phyloP scores from a whole-genome alignment of 2,113 vertebrate genomes.

The Arothron firmamentum region DNA sequence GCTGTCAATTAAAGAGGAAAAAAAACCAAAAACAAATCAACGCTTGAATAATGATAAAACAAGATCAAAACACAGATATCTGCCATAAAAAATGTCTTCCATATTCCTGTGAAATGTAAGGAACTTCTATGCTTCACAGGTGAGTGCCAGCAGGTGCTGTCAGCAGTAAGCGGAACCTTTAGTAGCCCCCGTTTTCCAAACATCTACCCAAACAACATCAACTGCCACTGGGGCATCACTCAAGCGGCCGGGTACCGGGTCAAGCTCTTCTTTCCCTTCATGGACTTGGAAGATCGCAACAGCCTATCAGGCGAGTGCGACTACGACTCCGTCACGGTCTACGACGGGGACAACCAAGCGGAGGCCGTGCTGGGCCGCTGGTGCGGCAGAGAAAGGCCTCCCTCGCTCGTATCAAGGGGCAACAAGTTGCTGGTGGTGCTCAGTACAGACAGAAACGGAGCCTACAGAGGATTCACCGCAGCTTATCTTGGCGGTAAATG shows the following conservation, averaged over 20 bases:
- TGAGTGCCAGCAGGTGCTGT: conserved; percentile 89
- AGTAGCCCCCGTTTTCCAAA: conserved; percentile 88
- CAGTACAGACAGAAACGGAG: conserved; percentile 82
- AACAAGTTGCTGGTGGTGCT: conserved; percentile 87
- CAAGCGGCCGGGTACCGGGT: conserved; percentile 79
- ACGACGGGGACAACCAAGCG: conserved; percentile 78
- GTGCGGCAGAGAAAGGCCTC: conserved; percentile 81
- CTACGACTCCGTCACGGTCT: conserved; percentile 84
- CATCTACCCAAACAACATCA: conserved; percentile 96
- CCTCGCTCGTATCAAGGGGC: conserved; percentile 75
- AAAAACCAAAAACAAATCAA: too few species aligned
- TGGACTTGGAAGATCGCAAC: conserved; percentile 89
- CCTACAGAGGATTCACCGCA: conserved; percentile 83
- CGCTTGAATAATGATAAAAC: too few species aligned
- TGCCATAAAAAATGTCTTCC: background rate
- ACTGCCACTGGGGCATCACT: conserved; percentile 88
- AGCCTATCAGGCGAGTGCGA: conserved; percentile 83
- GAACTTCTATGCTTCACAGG: conserved; percentile 63
- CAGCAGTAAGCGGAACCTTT: conserved; percentile 82
- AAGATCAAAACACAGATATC: background rate
- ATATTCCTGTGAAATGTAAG: background rate
- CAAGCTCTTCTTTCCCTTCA: conserved; percentile 83
- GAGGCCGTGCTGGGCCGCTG: conserved; percentile 82
- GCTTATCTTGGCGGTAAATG: conserved; percentile 89
- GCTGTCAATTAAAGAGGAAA: too few species aligned